phyloP scores from a whole-genome alignment of 2,113 vertebrate genomes.

The Brachirus orientalis region DNA sequence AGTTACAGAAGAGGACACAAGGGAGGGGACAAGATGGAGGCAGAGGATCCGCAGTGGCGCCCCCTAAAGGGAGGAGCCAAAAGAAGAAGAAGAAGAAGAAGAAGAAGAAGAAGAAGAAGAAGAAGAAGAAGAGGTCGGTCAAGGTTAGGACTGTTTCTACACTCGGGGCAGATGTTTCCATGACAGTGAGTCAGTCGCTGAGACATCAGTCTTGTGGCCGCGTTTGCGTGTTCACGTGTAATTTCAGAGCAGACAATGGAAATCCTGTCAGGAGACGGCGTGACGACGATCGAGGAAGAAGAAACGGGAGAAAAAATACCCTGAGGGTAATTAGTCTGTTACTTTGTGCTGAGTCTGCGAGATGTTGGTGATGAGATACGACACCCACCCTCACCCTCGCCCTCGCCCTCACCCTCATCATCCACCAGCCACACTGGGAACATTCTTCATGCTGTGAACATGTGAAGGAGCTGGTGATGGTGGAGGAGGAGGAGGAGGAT shows the following conservation, averaged over 20 bases:
- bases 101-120: background rate
- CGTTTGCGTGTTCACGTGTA: slow-evolving; percentile 2
- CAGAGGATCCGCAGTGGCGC: too few relatives aligned
- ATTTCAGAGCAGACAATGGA: slow-evolving; percentile 40
- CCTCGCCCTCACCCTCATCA: too few relatives aligned
- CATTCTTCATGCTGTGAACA: slow-evolving; percentile 26
- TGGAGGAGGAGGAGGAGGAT: too few relatives aligned
- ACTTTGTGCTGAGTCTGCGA: slow-evolving; percentile 60
- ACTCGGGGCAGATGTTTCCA: background rate
- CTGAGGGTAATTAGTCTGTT: slow-evolving; percentile 27
- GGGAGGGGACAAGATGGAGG: too few relatives aligned
- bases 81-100: background rate
- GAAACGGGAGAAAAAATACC: slow-evolving; percentile 9
- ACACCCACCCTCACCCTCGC: background rate
- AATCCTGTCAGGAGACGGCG: slow-evolving; percentile 35
- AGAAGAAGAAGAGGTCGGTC: background rate
- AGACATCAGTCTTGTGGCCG: slow-evolving; percentile 4
- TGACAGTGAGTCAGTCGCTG: slow-evolving; percentile 4
- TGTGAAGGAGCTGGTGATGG: slow-evolving; percentile 2
- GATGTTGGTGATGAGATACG: slow-evolving; percentile 18
- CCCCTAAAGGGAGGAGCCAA: background rate
- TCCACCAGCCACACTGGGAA: background rate
- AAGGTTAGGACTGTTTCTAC: background rate
- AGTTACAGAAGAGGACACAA: too few relatives aligned
- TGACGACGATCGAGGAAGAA: slow-evolving; percentile 17